Base-by-base conservation (phyloP, 2,113 vertebrate genomes). In the Coturnix japonica region DNA sequence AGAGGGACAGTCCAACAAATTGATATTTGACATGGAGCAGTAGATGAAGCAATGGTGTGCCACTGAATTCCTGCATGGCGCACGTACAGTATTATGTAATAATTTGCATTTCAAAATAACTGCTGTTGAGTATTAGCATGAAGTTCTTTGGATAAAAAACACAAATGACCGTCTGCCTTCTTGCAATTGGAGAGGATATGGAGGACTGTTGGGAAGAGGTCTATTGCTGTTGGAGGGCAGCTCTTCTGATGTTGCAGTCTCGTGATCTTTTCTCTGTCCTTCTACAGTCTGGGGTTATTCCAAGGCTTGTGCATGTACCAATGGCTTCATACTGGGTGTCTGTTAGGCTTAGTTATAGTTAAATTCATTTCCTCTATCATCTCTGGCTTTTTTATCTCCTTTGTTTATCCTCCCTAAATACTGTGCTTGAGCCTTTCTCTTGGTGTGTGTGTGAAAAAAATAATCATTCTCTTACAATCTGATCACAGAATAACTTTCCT, bases 361-460 rank as follows among this genome's bases (percentile, higher is more conserved):
- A 35, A 53, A 16, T 54, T 76, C 0, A 19, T 71, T 43, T 85
- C 2, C 9, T 2, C 73, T 80, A 63, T 1, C 30, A 66, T 43
- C 13, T 76, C 23, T 69, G 26, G 0, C 3, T 81, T 57, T 53
- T 63, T 75, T 78, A 23, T 8, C 49, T 26, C 16, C 17, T 79
- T 76, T 85, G 10, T 79, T 79, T 51, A 44, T 5, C 5, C 37
- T n/a, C 26, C n/a, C 9, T 37, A 69, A 57, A 3, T 7, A 73
- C 43, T 85, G 15, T 26, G 33, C 2, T 3, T 4, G 31, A 79
- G 28, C 10, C 1, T 15, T 53, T 53, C 26, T 5, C 15, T 69
- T 26, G n/a, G 4, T 0, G 0, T 9, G 1, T 13, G 15, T 17
- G 15, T 15, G 9, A 25, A 85, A 49, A 6, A 61, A 44, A 20